A percentile compares a stretch with the other conserved stretches of the same genome.
Conservation (phyloP, 2,888 invertebrate species). For the Rotaria magnacalcarata region DNA sequence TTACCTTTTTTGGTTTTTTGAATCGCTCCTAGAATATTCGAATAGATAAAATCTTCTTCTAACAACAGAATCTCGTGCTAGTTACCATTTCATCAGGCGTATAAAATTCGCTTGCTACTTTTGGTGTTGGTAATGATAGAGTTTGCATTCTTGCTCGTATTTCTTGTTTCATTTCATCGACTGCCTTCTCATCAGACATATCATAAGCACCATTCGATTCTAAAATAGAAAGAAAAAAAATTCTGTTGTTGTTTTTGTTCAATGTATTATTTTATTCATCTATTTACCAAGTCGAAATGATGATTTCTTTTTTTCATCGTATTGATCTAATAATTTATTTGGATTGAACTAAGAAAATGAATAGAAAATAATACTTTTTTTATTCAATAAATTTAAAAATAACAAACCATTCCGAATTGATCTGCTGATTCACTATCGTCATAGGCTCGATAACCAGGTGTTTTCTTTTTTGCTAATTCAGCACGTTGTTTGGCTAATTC, state of each 20-base stretch:
- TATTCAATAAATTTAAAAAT: conserved; percentile 48
- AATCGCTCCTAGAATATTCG: conserved; percentile 66
- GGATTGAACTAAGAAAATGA: conserved; percentile 46
- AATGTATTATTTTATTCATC: not conserved
- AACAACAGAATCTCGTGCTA: conserved; percentile 70
- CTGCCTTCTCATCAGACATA: conserved; percentile 54
- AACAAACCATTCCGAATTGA: conserved; percentile 62
- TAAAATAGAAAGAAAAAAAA: conserved; percentile 29
- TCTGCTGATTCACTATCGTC: conserved; percentile 59
- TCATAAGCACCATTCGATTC: conserved; percentile 53
- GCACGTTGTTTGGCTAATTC: conserved; percentile 66
- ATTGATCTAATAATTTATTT: conserved; percentile 67
- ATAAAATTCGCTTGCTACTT: conserved; percentile 79
- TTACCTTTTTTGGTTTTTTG: conserved; percentile 73
- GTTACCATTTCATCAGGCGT: conserved; percentile 39
- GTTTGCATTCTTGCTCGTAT: conserved; percentile 54
- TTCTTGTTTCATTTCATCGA: conserved; percentile 55
- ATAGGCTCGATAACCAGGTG: conserved; percentile 58
- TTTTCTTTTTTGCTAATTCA: conserved; percentile 75
- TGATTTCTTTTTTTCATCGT: conserved; percentile 67
- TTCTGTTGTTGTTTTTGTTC: not conserved
- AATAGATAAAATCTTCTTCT: conserved; percentile 45
- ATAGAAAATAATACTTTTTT: not conserved
- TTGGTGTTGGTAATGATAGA: conserved; percentile 64
- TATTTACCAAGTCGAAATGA: conserved; percentile 72